A percentile compares a stretch with the other conserved stretches of the same genome.
These are phyloP conservation scores for Nyctereutes procyonoides DNA, from an alignment of 2,113 vertebrate species.

Conservation along the genomic window DNA sequence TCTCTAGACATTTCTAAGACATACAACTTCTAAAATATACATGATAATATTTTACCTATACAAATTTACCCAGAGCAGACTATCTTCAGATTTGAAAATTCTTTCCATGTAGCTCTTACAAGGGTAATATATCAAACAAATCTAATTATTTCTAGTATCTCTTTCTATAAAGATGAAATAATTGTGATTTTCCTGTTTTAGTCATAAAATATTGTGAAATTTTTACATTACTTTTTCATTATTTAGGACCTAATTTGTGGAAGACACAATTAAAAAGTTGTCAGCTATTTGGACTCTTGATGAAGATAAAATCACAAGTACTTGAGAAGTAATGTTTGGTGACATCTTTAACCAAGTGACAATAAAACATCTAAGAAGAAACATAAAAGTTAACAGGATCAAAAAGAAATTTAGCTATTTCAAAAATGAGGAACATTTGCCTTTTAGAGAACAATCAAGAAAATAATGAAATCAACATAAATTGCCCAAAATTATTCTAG, in stretches of 20 bases:
- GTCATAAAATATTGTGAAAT: not conserved
- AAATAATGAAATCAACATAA: constrained; percentile 8
- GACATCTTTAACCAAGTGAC: not conserved
- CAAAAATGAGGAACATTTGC: not conserved
- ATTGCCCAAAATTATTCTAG: not conserved
- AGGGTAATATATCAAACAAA: not conserved
- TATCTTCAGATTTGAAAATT: not conserved
- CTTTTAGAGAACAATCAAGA: not conserved
- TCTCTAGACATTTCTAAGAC: not conserved
- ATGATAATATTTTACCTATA: not conserved
- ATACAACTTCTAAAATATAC: not conserved
- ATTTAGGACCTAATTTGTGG: not conserved
- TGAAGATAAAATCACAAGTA: not conserved
- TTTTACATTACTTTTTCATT: not conserved
- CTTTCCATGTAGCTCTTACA: not conserved
- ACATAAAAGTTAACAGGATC: not conserved
- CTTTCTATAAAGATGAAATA: not conserved
- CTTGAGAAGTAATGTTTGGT: not conserved
- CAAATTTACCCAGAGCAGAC: not conserved
- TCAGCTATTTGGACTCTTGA: not conserved
- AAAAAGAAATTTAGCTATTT: not conserved
- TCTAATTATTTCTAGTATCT: not conserved
- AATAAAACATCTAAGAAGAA: not conserved
- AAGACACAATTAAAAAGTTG: not conserved
- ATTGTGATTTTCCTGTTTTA: not conserved